Conservation (phyloP, 2,888 invertebrate species). For the Villa cingulata region DNA sequence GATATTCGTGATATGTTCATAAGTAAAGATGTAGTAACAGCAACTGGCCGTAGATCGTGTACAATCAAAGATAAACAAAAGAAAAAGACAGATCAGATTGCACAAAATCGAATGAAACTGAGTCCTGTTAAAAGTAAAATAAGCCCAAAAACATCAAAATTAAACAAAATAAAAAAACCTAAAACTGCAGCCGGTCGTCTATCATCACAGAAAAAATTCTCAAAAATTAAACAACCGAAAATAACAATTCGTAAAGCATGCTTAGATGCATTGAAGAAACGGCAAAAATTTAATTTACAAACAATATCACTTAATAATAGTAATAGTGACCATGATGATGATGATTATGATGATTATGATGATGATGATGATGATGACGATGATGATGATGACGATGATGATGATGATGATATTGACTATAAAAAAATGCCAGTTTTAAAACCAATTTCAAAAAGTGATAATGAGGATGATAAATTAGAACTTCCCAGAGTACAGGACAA, state of each 20-base stretch:
- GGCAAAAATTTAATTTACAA: neutral
- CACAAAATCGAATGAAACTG: slow-evolving; percentile 1
- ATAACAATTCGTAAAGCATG: neutral
- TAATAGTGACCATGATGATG: neutral
- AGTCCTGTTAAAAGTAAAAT: neutral
- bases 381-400: neutral
- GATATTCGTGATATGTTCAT: slow-evolving; percentile 53
- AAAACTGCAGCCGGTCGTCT: neutral
- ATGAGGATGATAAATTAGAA: neutral
- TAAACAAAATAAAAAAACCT: neutral
- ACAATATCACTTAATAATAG: too few species aligned
- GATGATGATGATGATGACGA: neutral
- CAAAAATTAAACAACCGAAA: neutral
- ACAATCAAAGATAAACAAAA: slow-evolving; percentile 25
- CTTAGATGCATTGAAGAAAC: neutral
- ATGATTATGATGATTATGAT: neutral
- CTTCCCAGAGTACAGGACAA: neutral
- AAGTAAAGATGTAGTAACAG: slow-evolving; percentile 43
- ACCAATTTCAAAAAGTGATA: slow-evolving; percentile 16
- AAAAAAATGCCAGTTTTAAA: slow-evolving; percentile 19
- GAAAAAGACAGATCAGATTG: neutral
- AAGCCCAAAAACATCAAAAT: neutral
- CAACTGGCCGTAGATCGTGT: slow-evolving; percentile 37
- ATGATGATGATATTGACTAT: neutral
- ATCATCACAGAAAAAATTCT: neutral